Evolutionary conservation across 2,797 vertebrate genomes (phyloP), one percentile per base, ranked within the genome.

Genomic region (Falco peregrinus): DNA sequence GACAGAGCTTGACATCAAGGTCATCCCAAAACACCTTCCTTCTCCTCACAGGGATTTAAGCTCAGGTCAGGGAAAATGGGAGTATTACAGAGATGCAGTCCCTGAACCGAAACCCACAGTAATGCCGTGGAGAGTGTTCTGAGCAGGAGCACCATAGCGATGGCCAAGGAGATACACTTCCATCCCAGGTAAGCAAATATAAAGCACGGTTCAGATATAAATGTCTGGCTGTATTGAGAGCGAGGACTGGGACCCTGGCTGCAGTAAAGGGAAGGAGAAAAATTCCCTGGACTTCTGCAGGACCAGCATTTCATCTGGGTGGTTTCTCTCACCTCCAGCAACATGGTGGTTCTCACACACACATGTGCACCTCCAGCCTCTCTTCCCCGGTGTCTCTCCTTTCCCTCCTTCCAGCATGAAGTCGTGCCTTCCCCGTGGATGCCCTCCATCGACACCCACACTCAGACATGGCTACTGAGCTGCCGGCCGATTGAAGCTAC

Each of bases 321-420:
- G 7, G 12, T 77, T 76, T 65, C 51, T 65, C 56, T 70, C 28
- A 43, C 15, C 56, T n/a, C 61, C 43, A 84, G 22, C 76, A 75
- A 35, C 3, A 13, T 25, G 33, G 8, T 47, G 22, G 8, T 70
- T 53, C 51, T 86, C 37, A 37, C 11, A 37, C 2, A 0, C 8
- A 60, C 31, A 26, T 0, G 0, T 20, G 48, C 8, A 73, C 37
- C n/a, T 80, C 0, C 0, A 8, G 16, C 3, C 1, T 22, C 51
- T 69, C 50, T 47, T 56, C 22, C 10, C 64, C 64, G 24, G 26
- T 75, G 16, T 24, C 11, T 59, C 14, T 78, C 37, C 59, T n/a
- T 54, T 41, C 39, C 21, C 6, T 71, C 41, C 13, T 64, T 53
- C 64, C 74, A 76, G 20, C 61, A 14, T 3, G 18, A 89, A 71